Evolutionary conservation across 2,113 vertebrate genomes (phyloP), one percentile per base, ranked within the genome.

Genomic region (Zosterops lateralis): DNA sequence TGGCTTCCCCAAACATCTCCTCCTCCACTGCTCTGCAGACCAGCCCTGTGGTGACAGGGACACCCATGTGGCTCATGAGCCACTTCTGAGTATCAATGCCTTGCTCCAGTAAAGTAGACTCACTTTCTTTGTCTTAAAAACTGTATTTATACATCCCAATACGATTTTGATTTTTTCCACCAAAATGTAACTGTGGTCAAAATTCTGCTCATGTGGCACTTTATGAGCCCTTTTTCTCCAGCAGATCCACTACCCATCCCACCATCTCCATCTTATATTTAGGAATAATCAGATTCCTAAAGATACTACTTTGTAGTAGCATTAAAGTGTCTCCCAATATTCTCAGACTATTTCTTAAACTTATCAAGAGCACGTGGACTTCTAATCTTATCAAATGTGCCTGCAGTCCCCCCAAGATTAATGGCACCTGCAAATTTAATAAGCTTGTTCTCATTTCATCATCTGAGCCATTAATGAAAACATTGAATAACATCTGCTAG

Each of bases 341-440:
- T 86, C 87, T 90, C 92, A 90, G 64, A 42, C 82, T 87, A 51
- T 58, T 89, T 83, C 67, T 93, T 83, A 83, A 76, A 76, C 10
- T 93, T 66, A 70, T n/a, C 67, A 57, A 83, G 67, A 79, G 29
- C 38, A 6, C 76, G 95, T 89, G 58, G 51, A 70, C 74, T 85
- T 87, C 51, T 74, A 57, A 76, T 92, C 50, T 80, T 71, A 48
- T 28, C 47, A 72, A 47, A 48, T 47, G 47, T 71, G 56, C 85
- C 82, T 50, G 32, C 85, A 88, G 64, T 83, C 79, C 68, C 90
- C 77, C 90, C 60, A 47, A 85, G 83, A 94, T 93, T 92, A 93
- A 86, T 84, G 56, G 76, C 92, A 94, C 93, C 88, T 96, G 88
- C 79, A 94, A 94, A 95, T 96, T 92, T 88, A 90, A 96, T 96